phyloP scores from a whole-genome alignment of 1,140 invertebrate genomes.

The Meloidogyne exigua region DNA sequence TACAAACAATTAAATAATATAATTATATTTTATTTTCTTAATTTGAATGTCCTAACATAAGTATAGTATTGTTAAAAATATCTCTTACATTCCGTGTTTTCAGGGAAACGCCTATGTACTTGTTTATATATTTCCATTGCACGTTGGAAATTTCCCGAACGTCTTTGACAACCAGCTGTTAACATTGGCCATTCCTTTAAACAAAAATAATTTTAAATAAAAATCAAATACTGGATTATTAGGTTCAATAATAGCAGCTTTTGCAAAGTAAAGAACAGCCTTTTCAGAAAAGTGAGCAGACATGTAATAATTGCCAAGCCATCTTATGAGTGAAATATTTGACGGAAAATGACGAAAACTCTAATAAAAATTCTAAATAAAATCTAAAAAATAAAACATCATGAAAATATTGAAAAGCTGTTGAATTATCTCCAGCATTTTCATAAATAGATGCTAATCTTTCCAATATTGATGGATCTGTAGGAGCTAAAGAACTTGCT shows the following conservation, averaged over 20 bases:
- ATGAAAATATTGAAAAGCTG: slow-evolving; percentile 85
- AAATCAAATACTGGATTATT: slow-evolving; percentile 47
- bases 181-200: slow-evolving; percentile 59
- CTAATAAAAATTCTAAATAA: slow-evolving; percentile 64
- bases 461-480: slow-evolving; percentile 78
- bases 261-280: slow-evolving; percentile 82
- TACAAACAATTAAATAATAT: too few species aligned
- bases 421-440: slow-evolving; percentile 80
- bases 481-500: slow-evolving; percentile 77
- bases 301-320: slow-evolving; percentile 85
- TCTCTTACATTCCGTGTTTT: slow-evolving; percentile 58
- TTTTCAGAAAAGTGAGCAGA: slow-evolving; percentile 85
- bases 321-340: slow-evolving; percentile 83
- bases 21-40: too few species aligned
- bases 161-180: slow-evolving; percentile 58
- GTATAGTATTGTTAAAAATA: too few species aligned
- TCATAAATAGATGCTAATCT: slow-evolving; percentile 83
- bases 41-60: too few species aligned
- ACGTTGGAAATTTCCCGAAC: slow-evolving; percentile 61
- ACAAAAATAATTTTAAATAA: neutral
- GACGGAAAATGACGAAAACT: slow-evolving; percentile 84
- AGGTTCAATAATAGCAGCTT: slow-evolving; percentile 79
- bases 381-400: slow-evolving; percentile 70
- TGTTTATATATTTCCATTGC: slow-evolving; percentile 58
- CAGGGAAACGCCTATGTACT: slow-evolving; percentile 60